These are phyloP conservation scores for Drosophila austrosaltans DNA, from an alignment of 2,888 invertebrate genomes.

Conservation along the genomic window DNA sequence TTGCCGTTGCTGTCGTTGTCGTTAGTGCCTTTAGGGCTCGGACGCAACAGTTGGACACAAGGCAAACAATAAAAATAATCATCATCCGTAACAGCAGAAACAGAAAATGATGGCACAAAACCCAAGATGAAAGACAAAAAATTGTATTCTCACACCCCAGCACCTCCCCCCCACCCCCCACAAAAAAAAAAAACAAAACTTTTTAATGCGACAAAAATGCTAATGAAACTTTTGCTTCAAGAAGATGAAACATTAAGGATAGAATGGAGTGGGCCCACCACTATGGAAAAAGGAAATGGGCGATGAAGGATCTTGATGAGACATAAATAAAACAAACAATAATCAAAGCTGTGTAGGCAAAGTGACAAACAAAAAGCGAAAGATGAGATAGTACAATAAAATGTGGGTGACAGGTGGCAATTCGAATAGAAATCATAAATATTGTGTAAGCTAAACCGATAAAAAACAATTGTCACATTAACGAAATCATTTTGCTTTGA, in stretches of 20 bases:
- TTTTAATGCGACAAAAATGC: constrained; percentile 9
- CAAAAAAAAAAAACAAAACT: neutral
- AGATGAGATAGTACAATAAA: neutral
- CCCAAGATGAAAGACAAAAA: neutral
- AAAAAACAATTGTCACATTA: constrained; percentile 1
- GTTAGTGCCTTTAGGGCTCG: neutral
- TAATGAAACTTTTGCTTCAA: constrained; percentile 5
- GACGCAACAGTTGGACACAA: constrained; percentile 12
- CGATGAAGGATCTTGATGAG: constrained; percentile 2
- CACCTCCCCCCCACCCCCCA: neutral
- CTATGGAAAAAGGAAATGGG: neutral
- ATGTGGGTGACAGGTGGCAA: neutral
- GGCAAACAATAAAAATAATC: constrained; percentile 11
- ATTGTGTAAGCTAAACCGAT: neutral
- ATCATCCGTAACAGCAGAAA: constrained; percentile 6
- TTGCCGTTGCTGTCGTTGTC: no score
- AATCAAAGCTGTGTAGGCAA: neutral
- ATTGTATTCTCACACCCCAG: neutral
- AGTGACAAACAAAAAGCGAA: neutral
- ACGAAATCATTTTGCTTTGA: neutral
- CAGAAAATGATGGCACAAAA: constrained; percentile 3
- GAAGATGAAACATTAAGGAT: neutral
- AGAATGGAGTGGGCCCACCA: neutral
- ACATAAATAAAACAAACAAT: neutral
- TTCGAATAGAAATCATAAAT: no score